phyloP scores from a whole-genome alignment of 2,797 vertebrate genomes.

The Microcaecilia unicolor region DNA sequence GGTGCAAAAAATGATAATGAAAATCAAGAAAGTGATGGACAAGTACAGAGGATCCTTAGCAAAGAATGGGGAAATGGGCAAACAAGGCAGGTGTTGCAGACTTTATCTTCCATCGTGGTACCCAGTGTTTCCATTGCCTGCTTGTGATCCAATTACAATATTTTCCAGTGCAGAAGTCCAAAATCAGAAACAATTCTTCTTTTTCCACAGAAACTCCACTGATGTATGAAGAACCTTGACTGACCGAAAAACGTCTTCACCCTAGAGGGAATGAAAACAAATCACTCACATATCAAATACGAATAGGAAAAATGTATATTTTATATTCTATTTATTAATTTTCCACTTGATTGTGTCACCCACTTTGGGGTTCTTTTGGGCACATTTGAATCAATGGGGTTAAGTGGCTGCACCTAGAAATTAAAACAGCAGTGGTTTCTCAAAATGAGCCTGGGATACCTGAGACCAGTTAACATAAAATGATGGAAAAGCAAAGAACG shows the following conservation, averaged over 20 bases:
- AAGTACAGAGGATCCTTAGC: too few relatives aligned
- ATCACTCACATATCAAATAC: conserved; percentile 10
- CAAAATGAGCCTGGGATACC: conserved; percentile 33
- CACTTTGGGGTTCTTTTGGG: too few relatives aligned
- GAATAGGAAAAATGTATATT: background rate
- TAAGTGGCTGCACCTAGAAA: conserved; percentile 9
- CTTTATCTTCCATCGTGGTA: too few relatives aligned
- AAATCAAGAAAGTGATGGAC: too few relatives aligned
- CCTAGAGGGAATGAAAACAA: conserved; percentile 10
- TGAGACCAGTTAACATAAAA: conserved; percentile 20
- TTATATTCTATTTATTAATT: conserved; percentile 19
- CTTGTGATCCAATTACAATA: too few relatives aligned
- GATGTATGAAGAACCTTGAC: conserved; percentile 65
- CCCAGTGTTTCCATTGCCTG: too few relatives aligned
- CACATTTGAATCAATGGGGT: conserved; percentile 10
- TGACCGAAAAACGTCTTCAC: conserved; percentile 1
- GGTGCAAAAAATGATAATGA: too few relatives aligned
- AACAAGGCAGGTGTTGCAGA: too few relatives aligned
- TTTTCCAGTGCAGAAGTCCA: too few relatives aligned
- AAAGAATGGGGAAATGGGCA: too few relatives aligned
- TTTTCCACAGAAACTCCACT: conserved; percentile 67
- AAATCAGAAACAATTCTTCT: too few relatives aligned
- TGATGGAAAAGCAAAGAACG: background rate
- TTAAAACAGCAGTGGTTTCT: too few relatives aligned
- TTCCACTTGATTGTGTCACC: conserved; percentile 3